These are phyloP conservation scores for Macaca fascicularis DNA, from an alignment of 2,113 vertebrate genomes.

Conservation along the genomic window T2T-MFA8v1.1 NC_088377.1:149945001-149945500, in stretches of 20 bases:
- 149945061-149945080: neutral
- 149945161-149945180: neutral
- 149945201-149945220: slow-evolving; percentile 55
- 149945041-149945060: neutral
- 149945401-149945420: slow-evolving; percentile 12
- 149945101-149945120: neutral
- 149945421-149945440: slow-evolving; percentile 39
- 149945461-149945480: neutral
- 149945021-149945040: neutral
- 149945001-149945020: neutral
- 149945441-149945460: slow-evolving; percentile 17
- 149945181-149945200: neutral
- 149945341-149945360: slow-evolving; percentile 45
- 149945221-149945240: slow-evolving; percentile 10
- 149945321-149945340: slow-evolving; percentile 49
- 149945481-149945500: slow-evolving; percentile 32
- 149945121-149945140: neutral
- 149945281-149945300: slow-evolving; percentile 51
- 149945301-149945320: slow-evolving; percentile 10
- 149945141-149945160: slow-evolving; percentile 31
- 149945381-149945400: slow-evolving; percentile 23
- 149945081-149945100: slow-evolving; percentile 16
- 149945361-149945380: slow-evolving; percentile 69
- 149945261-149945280: slow-evolving; percentile 31
- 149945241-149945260: slow-evolving; percentile 10